Base-by-base conservation (phyloP, 2,888 invertebrate genomes). In the Heliconius erato region DNA sequence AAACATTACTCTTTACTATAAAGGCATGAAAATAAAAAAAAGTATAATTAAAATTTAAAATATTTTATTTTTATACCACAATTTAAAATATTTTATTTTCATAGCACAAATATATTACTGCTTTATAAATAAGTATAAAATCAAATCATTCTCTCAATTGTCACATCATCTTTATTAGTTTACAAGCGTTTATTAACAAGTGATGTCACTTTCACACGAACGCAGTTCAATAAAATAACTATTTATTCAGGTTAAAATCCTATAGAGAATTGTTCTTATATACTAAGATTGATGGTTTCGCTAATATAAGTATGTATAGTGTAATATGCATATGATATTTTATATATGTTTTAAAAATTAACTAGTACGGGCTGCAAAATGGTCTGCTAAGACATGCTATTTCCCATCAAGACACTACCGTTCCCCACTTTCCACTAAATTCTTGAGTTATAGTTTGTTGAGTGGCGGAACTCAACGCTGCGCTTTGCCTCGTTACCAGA, bases 171-270 rank as follows among this genome's bases (percentile, higher is more conserved):
- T 76, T 74, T 76, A 81, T 81, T 81, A 82, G 68, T 79, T 82
- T 69, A 79, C 71, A 77, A 77, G 80, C 83, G 74, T 84, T 82
- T 84, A 80, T 85, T 79, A 83, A 79, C 74, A 76, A 74, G 74
- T 83, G 84, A 85, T 83, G 83, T 83, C 85, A 85, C 79, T 74
- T 68, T 77, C 77, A 79, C 77, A 79, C 69, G 63, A 72, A 65
- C 69, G 83, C 85, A 78, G 79, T 76, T 84, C 84, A 85, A 86
- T 87, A 80, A 87, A 87, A 87, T 80, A 44, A 82, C 86, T 83
- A 87, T 87, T 87, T 87, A 83, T 87, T 84, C 85, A 79, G 84
- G 85, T 87, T 85, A 87, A 85, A 84, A 80, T 79, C 68, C 84
- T 76, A 80, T 85, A 65, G 78, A 49, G 49, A 28, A 67, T 49